Base-by-base conservation (phyloP, 2,888 invertebrate genomes). In the Junonia oenone region DNA sequence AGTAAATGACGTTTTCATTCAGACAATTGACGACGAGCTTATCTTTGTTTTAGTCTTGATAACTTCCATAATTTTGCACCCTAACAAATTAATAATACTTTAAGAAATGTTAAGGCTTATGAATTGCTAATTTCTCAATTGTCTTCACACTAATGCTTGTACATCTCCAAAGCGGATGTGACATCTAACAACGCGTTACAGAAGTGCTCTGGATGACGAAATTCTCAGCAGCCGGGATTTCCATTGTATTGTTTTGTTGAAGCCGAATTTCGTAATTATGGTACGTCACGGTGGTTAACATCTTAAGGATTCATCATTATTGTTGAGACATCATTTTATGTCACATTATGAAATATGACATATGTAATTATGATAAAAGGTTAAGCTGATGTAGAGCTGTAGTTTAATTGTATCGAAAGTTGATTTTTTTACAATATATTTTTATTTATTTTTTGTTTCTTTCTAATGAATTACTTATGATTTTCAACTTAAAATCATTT, bases 201-300 rank as follows among this genome's bases (percentile, higher is more conserved):
- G 58, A 62, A 63, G 53, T 49, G 40, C 33, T 47, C 55, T 58
- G 59, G 59, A 62, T 85, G 81, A 77, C 77, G 69, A 81, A 78
- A 83, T 73, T 65, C 68, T 43, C 66, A 66, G 66, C 65, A 76
- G 68, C 72, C 69, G 73, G 72, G 71, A 72, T 73, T 73, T 71
- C 77, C 74, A 76, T 79, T 78, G 78, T 67, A 83, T 87, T 85
- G 87, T 86, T 76, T 58, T 62, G 63, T 73, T 72, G 74, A 73
- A 75, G 68, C 66, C 59, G 64, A 67, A 65, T 83, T 80, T 83
- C 75, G 81, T 76, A 84, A 84, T 70, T 31, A 51, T 59, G 79
- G n/a, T 11, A 33, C n/a, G 31, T 33, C n/a, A 33, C 76, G 79
- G 73, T 75, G 56, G 66, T 63, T 73, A 68, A 67, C 73, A 68